These are phyloP conservation scores for Drosophila greeni DNA, from an alignment of 2,888 invertebrate genomes.

Conservation along the genomic window DNA sequence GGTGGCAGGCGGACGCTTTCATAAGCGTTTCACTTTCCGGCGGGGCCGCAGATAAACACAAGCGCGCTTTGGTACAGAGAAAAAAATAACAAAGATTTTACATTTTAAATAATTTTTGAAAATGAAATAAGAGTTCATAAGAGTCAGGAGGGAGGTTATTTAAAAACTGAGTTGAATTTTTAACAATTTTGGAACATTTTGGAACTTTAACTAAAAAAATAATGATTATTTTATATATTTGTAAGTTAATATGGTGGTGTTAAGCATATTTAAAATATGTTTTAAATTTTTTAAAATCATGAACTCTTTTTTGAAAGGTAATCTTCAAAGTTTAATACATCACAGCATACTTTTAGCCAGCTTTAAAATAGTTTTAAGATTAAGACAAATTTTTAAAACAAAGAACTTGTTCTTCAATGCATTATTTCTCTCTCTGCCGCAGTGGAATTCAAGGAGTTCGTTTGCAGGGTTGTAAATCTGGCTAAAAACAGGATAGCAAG, in stretches of 20 bases:
- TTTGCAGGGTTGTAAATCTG: slow-evolving; percentile 60
- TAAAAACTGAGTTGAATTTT: too few relatives aligned
- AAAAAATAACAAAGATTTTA: not conserved
- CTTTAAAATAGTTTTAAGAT: not conserved
- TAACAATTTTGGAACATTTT: too few relatives aligned
- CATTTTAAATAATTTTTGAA: too few relatives aligned
- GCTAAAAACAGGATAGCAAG: slow-evolving; percentile 63
- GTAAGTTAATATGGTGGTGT: not conserved
- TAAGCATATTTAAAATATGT: not conserved
- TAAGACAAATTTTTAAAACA: too few relatives aligned
- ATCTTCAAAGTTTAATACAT: not conserved
- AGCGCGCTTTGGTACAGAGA: not conserved
- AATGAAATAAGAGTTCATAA: not conserved
- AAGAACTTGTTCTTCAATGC: too few relatives aligned
- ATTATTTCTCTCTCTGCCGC: slow-evolving; percentile 1
- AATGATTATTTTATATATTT: not conserved
- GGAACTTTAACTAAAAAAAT: too few relatives aligned
- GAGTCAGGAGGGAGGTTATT: too few relatives aligned
- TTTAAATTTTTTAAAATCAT: not conserved
- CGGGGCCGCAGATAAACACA: slow-evolving; percentile 57
- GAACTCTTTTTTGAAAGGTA: accelerated
- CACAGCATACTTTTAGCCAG: not conserved
- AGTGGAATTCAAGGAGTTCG: slow-evolving; percentile 50
- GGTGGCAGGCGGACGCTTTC: slow-evolving; percentile 56
- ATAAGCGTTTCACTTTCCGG: slow-evolving; percentile 73